A percentile compares a stretch with the other conserved stretches of the same genome.
phyloP scores from a whole-genome alignment of 1,140 invertebrate species.

The Trichomalopsis sarcophagae region DNA sequence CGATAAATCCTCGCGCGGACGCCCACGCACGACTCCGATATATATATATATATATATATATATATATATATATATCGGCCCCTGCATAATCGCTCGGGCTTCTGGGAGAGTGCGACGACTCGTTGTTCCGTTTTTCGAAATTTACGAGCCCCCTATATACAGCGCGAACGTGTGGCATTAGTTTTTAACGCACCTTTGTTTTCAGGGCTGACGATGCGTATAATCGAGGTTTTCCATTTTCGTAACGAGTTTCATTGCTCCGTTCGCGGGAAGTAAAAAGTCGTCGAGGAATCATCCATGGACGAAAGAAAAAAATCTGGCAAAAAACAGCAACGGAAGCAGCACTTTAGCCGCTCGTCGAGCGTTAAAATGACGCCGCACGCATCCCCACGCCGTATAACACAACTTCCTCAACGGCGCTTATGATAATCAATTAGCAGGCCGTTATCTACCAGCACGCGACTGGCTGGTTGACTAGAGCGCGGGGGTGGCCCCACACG shows the following conservation, averaged over 20 bases:
- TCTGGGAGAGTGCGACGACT: neutral
- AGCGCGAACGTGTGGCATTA: neutral
- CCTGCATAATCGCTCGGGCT: neutral
- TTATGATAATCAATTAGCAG: constrained; percentile 75
- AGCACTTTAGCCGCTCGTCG: constrained; percentile 54
- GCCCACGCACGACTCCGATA: constrained; percentile 64
- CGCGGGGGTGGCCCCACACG: constrained; percentile 30
- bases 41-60: too few species aligned
- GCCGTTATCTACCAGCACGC: constrained; percentile 69
- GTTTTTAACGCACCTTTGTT: neutral
- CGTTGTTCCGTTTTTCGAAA: constrained; percentile 1
- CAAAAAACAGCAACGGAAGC: constrained; percentile 52
- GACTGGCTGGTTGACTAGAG: constrained; percentile 54
- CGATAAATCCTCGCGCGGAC: constrained; percentile 70
- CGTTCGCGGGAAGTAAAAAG: too few species aligned
- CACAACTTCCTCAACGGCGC: constrained; percentile 56
- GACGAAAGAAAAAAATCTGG: neutral
- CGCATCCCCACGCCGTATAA: constrained; percentile 47
- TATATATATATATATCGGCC: neutral
- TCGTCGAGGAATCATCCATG: neutral
- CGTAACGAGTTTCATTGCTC: too few species aligned
- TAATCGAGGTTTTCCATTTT: too few species aligned
- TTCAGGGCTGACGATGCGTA: neutral
- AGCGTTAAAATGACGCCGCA: constrained; percentile 56
- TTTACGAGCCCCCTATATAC: constrained; percentile 2